Conservation (phyloP, 2,888 invertebrate species). For the Podabrus alpinus region DNA sequence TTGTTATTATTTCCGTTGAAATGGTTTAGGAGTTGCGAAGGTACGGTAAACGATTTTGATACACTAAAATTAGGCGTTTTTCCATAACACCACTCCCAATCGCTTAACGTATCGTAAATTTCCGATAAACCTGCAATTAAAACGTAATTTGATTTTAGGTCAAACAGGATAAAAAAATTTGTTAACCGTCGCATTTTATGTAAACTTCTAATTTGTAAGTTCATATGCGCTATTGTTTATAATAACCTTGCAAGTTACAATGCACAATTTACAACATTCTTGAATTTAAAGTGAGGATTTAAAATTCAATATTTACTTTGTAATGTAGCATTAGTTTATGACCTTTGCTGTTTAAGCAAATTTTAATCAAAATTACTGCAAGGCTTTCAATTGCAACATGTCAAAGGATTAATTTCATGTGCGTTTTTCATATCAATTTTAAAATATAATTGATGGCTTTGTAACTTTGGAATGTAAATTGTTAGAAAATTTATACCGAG, state of each 20-base stretch:
- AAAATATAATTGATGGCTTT: no score
- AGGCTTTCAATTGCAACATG: background rate
- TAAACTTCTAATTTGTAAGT: background rate
- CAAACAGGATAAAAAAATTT: background rate
- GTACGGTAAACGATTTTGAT: conserved; percentile 66
- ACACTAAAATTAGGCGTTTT: conserved; percentile 85
- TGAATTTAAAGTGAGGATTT: background rate
- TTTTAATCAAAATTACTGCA: background rate
- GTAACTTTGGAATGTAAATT: background rate
- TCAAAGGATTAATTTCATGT: background rate
- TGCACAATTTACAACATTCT: background rate
- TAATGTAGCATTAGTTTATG: background rate
- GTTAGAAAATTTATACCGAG: background rate
- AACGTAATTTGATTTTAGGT: background rate
- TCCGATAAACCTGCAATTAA: conserved; percentile 66
- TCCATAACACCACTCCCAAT: conserved; percentile 90
- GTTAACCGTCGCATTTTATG: background rate
- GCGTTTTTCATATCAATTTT: no score
- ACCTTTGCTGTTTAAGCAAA: background rate
- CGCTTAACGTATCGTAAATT: conserved; percentile 68
- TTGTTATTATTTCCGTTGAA: conserved; percentile 56
- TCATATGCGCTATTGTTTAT: background rate
- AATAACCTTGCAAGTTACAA: background rate
- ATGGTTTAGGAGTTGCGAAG: conserved; percentile 57
- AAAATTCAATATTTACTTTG: background rate